phyloP scores from a whole-genome alignment of 2,113 vertebrate genomes.

The Tragelaphus strepsiceros region DNA sequence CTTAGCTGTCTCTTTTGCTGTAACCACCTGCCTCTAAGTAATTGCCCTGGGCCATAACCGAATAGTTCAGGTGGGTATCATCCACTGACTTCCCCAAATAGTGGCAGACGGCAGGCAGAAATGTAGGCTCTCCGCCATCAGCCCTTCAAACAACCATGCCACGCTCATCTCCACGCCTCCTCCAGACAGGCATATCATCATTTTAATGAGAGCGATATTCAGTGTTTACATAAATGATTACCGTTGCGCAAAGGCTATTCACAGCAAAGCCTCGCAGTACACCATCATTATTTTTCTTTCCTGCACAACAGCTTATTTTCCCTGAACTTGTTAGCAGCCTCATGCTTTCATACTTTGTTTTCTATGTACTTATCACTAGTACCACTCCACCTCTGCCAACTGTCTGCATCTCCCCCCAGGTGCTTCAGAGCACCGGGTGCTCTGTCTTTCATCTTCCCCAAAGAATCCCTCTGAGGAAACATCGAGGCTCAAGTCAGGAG shows the following conservation, averaged over 20 bases:
- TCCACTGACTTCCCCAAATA: not conserved
- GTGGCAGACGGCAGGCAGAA: not conserved
- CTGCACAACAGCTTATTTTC: not conserved
- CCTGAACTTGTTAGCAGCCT: not conserved
- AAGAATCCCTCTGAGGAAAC: not conserved
- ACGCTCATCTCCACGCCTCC: not conserved
- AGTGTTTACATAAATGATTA: not conserved
- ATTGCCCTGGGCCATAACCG: rapidly evolving
- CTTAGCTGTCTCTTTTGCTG: rapidly evolving
- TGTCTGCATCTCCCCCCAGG: not conserved
- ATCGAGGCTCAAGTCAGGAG: not conserved
- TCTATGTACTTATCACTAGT: not conserved
- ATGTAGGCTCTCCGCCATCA: rapidly evolving
- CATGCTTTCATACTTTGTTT: not conserved
- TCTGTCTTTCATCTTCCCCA: not conserved
- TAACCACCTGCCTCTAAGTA: not conserved
- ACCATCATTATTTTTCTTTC: not conserved
- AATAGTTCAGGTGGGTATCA: not conserved
- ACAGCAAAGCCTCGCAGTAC: not conserved
- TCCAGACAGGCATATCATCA: not conserved
- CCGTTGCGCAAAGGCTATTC: not conserved
- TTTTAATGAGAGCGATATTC: not conserved
- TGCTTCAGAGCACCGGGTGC: not conserved
- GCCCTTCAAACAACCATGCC: rapidly evolving
- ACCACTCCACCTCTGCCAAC: not conserved